Conservation (phyloP, 2,113 vertebrate species). For the Gopherus flavomarginatus region DNA sequence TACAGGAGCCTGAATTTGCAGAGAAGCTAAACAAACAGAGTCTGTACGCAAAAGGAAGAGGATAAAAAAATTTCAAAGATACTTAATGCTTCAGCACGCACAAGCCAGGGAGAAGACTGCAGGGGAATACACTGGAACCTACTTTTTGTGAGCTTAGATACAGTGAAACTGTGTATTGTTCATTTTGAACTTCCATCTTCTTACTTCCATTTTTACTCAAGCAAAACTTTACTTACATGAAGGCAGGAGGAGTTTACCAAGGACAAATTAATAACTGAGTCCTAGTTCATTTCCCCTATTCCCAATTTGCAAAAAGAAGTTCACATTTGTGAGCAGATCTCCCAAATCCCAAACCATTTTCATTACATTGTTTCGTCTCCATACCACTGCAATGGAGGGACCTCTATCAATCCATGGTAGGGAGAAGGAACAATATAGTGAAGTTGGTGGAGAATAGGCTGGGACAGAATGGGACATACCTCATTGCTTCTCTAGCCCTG, state of each 20-base stretch:
- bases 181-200: neutral
- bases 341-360: neutral
- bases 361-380: accelerated
- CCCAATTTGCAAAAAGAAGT: neutral
- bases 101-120: neutral
- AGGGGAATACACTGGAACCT: neutral
- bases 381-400: too few species aligned
- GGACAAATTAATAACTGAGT: neutral
- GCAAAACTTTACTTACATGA: neutral
- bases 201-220: neutral
- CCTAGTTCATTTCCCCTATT: neutral
- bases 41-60: neutral
- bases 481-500: neutral
- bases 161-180: neutral
- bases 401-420: neutral
- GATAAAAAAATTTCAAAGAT: neutral
- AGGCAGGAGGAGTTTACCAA: neutral
- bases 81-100: neutral
- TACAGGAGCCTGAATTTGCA: neutral
- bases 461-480: neutral
- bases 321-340: neutral
- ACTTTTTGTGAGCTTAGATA: neutral
- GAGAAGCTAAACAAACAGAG: neutral
- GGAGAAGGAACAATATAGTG: neutral
- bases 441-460: neutral